Evolutionary conservation across 1,140 invertebrate species (phyloP).

Genomic region (Zaprionus capensis): DNA sequence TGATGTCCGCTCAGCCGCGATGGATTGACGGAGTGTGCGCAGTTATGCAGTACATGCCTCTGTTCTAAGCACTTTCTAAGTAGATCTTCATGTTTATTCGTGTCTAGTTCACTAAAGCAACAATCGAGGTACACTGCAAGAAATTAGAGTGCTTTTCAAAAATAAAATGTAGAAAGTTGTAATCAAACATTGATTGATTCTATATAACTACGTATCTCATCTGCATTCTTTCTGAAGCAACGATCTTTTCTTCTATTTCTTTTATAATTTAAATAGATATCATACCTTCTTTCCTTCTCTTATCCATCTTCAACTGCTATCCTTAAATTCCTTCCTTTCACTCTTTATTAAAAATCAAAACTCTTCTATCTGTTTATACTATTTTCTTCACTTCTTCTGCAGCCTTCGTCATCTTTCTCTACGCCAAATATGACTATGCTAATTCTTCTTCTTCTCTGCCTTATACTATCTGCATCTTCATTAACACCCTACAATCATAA

Average conservation of each 20-base stretch:
- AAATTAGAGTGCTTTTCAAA: neutral
- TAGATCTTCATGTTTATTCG: constrained; percentile 4
- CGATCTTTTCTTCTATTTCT: neutral
- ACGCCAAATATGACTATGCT: constrained; percentile 7
- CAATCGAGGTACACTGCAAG: constrained; percentile 25
- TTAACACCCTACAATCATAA: neutral
- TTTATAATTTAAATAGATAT: neutral
- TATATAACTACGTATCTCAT: too few species aligned
- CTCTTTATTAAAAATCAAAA: neutral
- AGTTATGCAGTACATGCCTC: neutral
- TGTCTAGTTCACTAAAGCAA: constrained; percentile 13
- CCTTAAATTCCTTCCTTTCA: neutral
- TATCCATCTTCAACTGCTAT: neutral
- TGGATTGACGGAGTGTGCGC: constrained; percentile 33
- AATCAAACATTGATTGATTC: too few species aligned
- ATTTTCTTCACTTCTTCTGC: constrained; percentile 2
- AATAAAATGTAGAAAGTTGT: neutral
- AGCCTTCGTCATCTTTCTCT: neutral
- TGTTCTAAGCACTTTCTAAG: constrained; percentile 38
- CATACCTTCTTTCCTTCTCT: neutral
- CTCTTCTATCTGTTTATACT: neutral
- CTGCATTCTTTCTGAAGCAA: too few species aligned
- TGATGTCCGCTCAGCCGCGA: constrained; percentile 27
- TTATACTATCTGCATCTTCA: neutral
- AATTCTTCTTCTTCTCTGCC: constrained; percentile 1